Evolutionary conservation across 1,140 invertebrate species (phyloP).

Genomic region (Meloidogyne chitwoodi): DNA sequence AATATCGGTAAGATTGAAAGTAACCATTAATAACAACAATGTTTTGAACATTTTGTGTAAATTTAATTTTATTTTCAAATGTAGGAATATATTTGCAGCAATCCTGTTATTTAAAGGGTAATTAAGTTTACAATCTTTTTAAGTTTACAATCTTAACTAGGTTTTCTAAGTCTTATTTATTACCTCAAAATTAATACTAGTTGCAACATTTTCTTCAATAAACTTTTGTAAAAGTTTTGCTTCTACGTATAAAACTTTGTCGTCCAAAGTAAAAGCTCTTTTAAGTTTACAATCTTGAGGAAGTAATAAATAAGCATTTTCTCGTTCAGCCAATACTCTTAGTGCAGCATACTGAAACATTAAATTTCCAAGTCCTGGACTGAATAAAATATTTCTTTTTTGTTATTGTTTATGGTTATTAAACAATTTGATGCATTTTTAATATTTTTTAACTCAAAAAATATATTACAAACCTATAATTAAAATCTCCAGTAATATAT

Average conservation of each 20-base stretch:
- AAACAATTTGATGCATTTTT: too few relatives aligned
- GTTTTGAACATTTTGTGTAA: constrained; percentile 7
- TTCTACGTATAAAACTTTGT: not conserved
- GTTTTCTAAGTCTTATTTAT: too few relatives aligned
- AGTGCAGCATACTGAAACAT: constrained; percentile 46
- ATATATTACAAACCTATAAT: constrained; percentile 21
- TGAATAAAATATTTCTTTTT: not conserved
- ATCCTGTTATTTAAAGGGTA: not conserved
- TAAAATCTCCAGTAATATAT: constrained; percentile 32
- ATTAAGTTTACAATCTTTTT: not conserved
- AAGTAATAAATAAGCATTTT: constrained; percentile 30
- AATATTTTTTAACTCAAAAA: too few relatives aligned
- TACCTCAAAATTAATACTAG: not conserved
- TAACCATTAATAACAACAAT: constrained; percentile 34
- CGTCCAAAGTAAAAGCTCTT: constrained; percentile 24
- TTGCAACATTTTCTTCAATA: not conserved
- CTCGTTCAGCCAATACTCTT: constrained; percentile 18
- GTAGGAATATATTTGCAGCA: constrained; percentile 8
- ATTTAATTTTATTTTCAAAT: not conserved
- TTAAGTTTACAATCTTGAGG: constrained; percentile 31
- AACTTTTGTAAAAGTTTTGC: not conserved
- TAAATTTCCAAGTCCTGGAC: constrained; percentile 37
- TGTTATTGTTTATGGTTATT: too few relatives aligned
- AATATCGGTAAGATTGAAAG: constrained; percentile 41
- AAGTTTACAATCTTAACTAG: not conserved